phyloP scores from a whole-genome alignment of 2,113 vertebrate genomes.

The Melospiza melodia region DNA sequence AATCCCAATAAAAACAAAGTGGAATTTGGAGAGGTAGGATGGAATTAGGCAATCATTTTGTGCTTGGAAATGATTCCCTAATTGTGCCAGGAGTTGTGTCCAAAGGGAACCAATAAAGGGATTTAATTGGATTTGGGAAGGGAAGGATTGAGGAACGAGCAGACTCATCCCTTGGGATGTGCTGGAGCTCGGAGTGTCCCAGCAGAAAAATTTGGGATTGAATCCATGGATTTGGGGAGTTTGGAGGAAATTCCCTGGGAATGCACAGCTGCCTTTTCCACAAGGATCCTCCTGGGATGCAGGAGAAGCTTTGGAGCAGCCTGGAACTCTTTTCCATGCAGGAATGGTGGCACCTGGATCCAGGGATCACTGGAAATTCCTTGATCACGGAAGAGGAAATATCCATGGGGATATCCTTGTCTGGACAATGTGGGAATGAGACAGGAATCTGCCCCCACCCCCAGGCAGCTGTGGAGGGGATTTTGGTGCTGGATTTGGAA shows the following conservation, averaged over 20 bases:
- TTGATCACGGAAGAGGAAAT: background rate
- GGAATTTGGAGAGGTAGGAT: background rate
- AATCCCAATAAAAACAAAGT: rapidly evolving
- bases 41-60: background rate
- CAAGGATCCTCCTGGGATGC: background rate
- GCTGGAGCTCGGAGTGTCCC: background rate
- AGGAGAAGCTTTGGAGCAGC: background rate
- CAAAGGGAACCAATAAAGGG: background rate
- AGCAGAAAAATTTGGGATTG: background rate
- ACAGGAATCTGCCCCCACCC: background rate
- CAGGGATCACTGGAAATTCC: background rate
- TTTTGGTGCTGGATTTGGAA: rapidly evolving
- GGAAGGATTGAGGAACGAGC: background rate
- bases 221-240: background rate
- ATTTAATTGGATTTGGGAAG: background rate
- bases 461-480: background rate
- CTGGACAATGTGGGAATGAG: background rate
- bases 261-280: rapidly evolving
- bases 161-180: background rate
- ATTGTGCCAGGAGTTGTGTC: background rate
- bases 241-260: rapidly evolving
- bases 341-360: background rate
- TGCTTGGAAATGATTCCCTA: background rate
- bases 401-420: background rate
- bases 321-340: background rate